Evolutionary conservation across 2,113 vertebrate species (phyloP).

Genomic region (Acanthochromis polyacanthus): DNA sequence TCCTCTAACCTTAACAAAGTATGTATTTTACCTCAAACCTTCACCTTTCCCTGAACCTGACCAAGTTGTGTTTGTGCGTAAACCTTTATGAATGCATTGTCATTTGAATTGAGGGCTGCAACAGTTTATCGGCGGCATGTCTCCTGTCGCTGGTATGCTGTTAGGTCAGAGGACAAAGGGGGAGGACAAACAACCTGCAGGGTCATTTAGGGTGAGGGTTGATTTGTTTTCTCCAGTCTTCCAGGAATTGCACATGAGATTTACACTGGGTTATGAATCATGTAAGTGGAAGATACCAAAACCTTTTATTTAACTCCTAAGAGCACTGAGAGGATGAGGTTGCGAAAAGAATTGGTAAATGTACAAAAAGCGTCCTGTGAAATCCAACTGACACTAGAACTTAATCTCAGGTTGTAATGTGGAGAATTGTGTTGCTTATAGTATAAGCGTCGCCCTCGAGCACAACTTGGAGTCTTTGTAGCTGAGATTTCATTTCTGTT

Average conservation of each 20-base stretch:
- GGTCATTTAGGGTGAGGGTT: not conserved
- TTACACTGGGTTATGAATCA: not conserved
- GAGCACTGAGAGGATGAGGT: not conserved
- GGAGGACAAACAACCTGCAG: not conserved
- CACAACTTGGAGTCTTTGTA: not conserved
- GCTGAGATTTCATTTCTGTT: not conserved
- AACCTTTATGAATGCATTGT: no score
- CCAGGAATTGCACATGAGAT: not conserved
- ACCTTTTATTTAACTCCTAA: not conserved
- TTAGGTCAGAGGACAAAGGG: not conserved
- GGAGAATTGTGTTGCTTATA: slow-evolving; percentile 13
- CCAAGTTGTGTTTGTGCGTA: no score
- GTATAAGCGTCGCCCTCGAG: not conserved
- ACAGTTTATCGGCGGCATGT: no score
- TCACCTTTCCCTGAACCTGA: no score
- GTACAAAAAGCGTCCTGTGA: not conserved
- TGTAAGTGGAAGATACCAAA: not conserved
- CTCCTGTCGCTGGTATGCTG: not conserved
- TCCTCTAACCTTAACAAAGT: no score
- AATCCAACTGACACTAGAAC: not conserved
- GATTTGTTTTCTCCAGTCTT: no score
- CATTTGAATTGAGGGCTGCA: no score
- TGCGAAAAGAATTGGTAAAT: not conserved
- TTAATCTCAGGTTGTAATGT: slow-evolving; percentile 8
- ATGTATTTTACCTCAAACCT: no score